These are phyloP conservation scores for Drosophila parabipectinata DNA, from an alignment of 1,140 invertebrate genomes.

Conservation along the genomic window DNA sequence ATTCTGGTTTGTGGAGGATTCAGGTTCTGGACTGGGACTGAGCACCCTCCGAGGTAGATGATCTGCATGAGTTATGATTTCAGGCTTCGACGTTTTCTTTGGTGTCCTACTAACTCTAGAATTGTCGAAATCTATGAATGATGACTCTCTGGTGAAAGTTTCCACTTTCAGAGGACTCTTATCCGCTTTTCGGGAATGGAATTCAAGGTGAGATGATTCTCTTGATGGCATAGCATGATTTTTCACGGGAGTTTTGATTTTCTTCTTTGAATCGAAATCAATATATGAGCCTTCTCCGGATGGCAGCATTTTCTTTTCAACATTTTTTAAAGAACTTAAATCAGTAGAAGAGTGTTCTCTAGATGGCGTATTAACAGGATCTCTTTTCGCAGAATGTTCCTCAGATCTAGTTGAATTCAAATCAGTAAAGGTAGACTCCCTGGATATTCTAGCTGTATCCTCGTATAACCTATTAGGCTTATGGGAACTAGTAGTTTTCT, in stretches of 20 bases:
- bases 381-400: not conserved
- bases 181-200: not conserved
- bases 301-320: not conserved
- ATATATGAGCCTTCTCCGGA: slow-evolving; percentile 8
- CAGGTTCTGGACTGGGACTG: not conserved
- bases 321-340: not conserved
- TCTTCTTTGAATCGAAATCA: not conserved
- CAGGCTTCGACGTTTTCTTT: too few species aligned
- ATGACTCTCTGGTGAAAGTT: not conserved
- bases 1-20: not conserved
- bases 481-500: not conserved
- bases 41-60: not conserved
- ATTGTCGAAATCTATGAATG: not conserved
- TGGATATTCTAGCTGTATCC: not conserved
- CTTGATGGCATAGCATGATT: not conserved
- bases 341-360: not conserved
- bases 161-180: not conserved
- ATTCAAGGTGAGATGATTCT: slow-evolving; percentile 12
- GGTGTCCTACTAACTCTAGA: not conserved
- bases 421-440: not conserved
- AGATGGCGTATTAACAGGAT: not conserved
- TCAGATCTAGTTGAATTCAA: not conserved
- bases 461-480: not conserved
- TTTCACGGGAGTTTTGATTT: not conserved
- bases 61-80: not conserved